phyloP scores from a whole-genome alignment of 2,888 invertebrate species.

The Eupithecia centaureata region DNA sequence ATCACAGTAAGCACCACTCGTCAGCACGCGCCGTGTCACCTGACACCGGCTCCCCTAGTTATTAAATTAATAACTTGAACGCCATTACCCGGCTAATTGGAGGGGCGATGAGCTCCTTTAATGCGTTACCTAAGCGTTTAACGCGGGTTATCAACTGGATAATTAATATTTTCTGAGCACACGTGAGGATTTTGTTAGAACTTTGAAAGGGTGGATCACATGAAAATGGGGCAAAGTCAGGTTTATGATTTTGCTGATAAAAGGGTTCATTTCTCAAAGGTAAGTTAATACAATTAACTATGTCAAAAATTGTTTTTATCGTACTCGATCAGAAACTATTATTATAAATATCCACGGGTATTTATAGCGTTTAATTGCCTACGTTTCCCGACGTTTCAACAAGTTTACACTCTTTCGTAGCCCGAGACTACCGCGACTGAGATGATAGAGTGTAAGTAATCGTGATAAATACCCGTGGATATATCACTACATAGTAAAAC shows the following conservation, averaged over 20 bases:
- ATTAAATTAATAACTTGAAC: slow-evolving; percentile 84
- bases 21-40: slow-evolving; percentile 39
- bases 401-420: too few species aligned
- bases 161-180: slow-evolving; percentile 67
- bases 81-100: slow-evolving; percentile 81
- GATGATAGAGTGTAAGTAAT: too few species aligned
- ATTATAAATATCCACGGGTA: too few species aligned
- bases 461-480: too few species aligned
- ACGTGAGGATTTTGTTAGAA: slow-evolving; percentile 28
- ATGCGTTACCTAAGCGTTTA: slow-evolving; percentile 78
- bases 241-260: not conserved
- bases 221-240: not conserved
- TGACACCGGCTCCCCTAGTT: slow-evolving; percentile 65
- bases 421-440: too few species aligned
- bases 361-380: too few species aligned
- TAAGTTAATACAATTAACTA: too few species aligned
- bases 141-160: slow-evolving; percentile 76
- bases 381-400: too few species aligned
- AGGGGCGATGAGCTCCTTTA: slow-evolving; percentile 80
- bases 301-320: too few species aligned
- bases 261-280: not conserved
- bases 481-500: too few species aligned
- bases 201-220: not conserved
- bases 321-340: too few species aligned
- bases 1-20: not conserved